Conservation (phyloP, 2,797 vertebrate genomes). For the Diceros bicornis region DNA sequence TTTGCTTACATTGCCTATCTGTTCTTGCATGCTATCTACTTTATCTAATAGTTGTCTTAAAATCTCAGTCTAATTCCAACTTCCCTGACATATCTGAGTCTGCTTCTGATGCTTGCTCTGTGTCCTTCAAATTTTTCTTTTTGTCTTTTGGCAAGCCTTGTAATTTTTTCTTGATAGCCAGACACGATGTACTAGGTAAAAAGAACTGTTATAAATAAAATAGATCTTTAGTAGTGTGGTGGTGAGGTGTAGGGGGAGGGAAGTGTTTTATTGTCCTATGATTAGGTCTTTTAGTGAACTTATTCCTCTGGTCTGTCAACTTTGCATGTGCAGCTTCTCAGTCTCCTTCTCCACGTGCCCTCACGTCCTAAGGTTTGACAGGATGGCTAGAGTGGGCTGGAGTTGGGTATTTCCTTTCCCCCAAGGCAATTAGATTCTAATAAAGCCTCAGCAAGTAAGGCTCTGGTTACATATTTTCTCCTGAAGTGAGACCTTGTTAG, state of each 20-base stretch:
- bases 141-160: background rate
- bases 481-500: background rate
- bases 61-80: no score
- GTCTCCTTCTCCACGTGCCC: fast-evolving
- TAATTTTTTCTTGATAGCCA: background rate
- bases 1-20: background rate
- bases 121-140: background rate
- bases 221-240: background rate
- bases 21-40: background rate
- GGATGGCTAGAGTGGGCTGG: background rate
- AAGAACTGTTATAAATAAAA: background rate
- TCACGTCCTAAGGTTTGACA: no score
- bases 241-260: background rate
- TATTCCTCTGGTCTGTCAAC: background rate
- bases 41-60: background rate
- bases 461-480: background rate
- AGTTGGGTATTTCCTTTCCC: background rate
- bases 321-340: background rate
- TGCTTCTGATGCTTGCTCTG: background rate
- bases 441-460: background rate
- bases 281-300: background rate
- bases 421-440: background rate
- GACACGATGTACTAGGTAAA: background rate
- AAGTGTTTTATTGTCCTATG: background rate
- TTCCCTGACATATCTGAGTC: background rate